phyloP scores from a whole-genome alignment of 2,888 invertebrate species.

The Tetragonula carbonaria region DNA sequence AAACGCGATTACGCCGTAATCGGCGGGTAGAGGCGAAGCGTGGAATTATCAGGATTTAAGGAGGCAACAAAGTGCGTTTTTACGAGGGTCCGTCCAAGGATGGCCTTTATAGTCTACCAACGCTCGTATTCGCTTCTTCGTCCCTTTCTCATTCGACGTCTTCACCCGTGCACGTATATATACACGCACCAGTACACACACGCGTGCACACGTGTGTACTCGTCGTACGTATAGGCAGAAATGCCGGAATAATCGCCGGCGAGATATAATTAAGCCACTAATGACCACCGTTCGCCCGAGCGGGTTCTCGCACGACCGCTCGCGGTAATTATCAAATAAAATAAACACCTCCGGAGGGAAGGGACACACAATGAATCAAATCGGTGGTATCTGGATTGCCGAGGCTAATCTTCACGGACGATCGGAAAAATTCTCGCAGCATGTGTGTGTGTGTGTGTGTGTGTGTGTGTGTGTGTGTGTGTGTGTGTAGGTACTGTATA shows the following conservation, averaged over 20 bases:
- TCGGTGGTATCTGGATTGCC: constrained; percentile 29
- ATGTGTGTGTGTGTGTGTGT: not conserved
- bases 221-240: constrained; percentile 56
- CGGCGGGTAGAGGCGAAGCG: constrained; percentile 73
- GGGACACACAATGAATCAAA: constrained; percentile 67
- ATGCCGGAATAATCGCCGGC: constrained; percentile 75
- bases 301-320: constrained; percentile 49
- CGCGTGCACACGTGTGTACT: not conserved
- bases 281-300: constrained; percentile 73
- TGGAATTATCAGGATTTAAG: constrained; percentile 76
- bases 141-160: constrained; percentile 14
- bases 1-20: constrained; percentile 74
- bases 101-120: constrained; percentile 72
- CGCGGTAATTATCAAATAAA: constrained; percentile 77
- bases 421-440: constrained; percentile 42
- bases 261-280: constrained; percentile 79
- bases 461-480: too few relatives aligned
- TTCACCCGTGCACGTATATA: not conserved
- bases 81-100: constrained; percentile 74
- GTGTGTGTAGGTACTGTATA: too few relatives aligned
- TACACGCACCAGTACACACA: not conserved
- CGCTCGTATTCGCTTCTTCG: constrained; percentile 54
- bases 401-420: constrained; percentile 32
- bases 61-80: constrained; percentile 76
- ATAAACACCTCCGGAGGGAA: constrained; percentile 72